Evolutionary conservation across 1,140 invertebrate species (phyloP).

Genomic region (Hirudo medicinalis): DNA sequence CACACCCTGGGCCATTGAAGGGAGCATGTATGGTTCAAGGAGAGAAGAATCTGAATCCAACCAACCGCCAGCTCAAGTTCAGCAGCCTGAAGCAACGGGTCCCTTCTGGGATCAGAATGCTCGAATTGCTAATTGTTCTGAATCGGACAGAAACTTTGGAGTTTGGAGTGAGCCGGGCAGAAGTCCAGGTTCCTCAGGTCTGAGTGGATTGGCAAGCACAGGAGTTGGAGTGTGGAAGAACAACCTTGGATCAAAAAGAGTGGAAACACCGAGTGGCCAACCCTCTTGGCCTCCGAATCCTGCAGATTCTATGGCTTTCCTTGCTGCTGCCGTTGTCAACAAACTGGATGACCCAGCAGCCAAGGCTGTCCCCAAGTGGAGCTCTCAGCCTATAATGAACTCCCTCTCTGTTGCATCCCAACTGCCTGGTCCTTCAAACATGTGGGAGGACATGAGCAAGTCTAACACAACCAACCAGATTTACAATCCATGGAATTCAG

Average conservation of each 20-base stretch:
- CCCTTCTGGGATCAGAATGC: constrained; percentile 10
- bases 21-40: background rate
- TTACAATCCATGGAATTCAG: background rate
- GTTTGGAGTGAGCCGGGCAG: constrained; percentile 1
- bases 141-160: constrained; percentile 6
- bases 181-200: background rate
- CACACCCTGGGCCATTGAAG: constrained; percentile 16
- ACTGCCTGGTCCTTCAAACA: background rate
- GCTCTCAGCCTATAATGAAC: background rate
- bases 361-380: background rate
- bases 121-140: constrained; percentile 7
- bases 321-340: background rate
- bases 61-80: background rate
- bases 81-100: background rate
- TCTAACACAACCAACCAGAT: too few species aligned
- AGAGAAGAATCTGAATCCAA: background rate
- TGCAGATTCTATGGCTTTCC: background rate
- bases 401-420: background rate
- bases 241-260: constrained; percentile 4
- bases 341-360: constrained; percentile 4
- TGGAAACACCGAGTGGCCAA: background rate
- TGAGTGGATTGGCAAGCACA: background rate
- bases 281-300: background rate
- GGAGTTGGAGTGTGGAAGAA: constrained; percentile 9
- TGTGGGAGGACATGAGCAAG: too few species aligned